Percentiles rank a stretch among this genome's conserved stretches.
phyloP scores from a whole-genome alignment of 2,113 vertebrate genomes.

The Haemorhous mexicanus region DNA sequence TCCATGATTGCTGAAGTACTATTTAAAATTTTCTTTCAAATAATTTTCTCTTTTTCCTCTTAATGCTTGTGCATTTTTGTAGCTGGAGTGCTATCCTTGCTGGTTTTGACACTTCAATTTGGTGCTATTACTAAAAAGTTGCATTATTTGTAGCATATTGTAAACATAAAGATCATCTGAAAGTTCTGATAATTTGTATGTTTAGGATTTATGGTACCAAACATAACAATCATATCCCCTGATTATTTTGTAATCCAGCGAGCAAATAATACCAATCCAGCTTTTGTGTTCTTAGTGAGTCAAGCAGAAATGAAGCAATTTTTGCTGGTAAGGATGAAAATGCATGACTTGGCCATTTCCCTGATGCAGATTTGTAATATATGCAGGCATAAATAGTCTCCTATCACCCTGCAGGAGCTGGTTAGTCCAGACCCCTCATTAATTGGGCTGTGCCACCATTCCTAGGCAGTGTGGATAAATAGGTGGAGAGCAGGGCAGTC shows the following conservation, averaged over 20 bases:
- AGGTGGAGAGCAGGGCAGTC: neutral
- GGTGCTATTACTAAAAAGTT: neutral
- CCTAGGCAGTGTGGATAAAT: neutral
- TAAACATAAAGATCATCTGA: conserved; percentile 24
- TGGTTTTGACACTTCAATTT: conserved; percentile 32
- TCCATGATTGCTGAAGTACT: neutral
- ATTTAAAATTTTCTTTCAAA: conserved; percentile 27
- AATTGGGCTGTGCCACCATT: neutral
- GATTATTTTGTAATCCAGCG: conserved; percentile 11
- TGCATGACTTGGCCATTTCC: neutral
- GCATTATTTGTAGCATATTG: neutral
- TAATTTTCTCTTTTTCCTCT: neutral
- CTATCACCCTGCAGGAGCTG: neutral
- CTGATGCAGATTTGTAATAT: neutral
- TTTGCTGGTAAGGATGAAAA: neutral
- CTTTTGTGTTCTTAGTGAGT: neutral
- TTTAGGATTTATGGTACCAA: neutral
- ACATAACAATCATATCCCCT: neutral
- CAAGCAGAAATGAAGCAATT: neutral
- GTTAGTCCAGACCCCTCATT: neutral
- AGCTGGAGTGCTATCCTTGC: neutral
- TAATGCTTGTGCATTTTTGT: neutral
- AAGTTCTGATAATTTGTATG: neutral
- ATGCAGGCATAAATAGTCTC: neutral
- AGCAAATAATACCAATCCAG: neutral